phyloP scores from a whole-genome alignment of 2,888 invertebrate genomes.

The Toxonevra muliebris region DNA sequence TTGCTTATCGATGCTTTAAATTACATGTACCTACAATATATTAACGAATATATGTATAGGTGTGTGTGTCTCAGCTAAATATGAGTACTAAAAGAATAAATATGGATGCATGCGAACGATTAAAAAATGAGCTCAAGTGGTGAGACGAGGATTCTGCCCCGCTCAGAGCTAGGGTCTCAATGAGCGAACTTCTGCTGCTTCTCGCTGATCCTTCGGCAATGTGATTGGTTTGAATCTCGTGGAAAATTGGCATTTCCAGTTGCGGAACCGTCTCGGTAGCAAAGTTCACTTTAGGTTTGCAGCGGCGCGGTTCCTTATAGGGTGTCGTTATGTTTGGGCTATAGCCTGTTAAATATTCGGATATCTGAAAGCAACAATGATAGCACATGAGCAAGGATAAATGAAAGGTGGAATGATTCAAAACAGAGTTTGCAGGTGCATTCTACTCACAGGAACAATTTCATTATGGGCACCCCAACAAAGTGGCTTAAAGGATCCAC shows the following conservation, averaged over 20 bases:
- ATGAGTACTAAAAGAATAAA: background rate
- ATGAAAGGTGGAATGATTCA: slow-evolving; percentile 1
- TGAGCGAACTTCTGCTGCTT: slow-evolving; percentile 69
- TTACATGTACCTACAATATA: no score
- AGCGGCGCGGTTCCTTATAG: slow-evolving; percentile 43
- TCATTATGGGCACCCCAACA: slow-evolving; percentile 67
- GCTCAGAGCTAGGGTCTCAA: slow-evolving; percentile 68
- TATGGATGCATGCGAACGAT: background rate
- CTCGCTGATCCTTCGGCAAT: slow-evolving; percentile 47
- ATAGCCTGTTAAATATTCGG: slow-evolving; percentile 48
- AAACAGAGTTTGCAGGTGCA: no score
- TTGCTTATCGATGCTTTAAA: slow-evolving; percentile 33
- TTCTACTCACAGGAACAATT: background rate
- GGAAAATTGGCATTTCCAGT: slow-evolving; percentile 66
- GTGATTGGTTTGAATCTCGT: slow-evolving; percentile 41
- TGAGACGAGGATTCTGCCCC: slow-evolving; percentile 40
- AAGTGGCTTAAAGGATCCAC: slow-evolving; percentile 71
- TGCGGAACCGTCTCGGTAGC: slow-evolving; percentile 63
- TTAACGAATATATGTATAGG: no score
- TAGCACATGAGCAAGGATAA: slow-evolving; percentile 17
- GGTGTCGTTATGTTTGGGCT: slow-evolving; percentile 46
- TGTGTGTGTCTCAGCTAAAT: slow-evolving; percentile 7
- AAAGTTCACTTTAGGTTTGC: slow-evolving; percentile 45
- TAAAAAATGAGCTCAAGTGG: background rate
- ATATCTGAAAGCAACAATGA: slow-evolving; percentile 42